Conservation (phyloP, 2,888 invertebrate genomes). For the Copidosoma aretas region DNA sequence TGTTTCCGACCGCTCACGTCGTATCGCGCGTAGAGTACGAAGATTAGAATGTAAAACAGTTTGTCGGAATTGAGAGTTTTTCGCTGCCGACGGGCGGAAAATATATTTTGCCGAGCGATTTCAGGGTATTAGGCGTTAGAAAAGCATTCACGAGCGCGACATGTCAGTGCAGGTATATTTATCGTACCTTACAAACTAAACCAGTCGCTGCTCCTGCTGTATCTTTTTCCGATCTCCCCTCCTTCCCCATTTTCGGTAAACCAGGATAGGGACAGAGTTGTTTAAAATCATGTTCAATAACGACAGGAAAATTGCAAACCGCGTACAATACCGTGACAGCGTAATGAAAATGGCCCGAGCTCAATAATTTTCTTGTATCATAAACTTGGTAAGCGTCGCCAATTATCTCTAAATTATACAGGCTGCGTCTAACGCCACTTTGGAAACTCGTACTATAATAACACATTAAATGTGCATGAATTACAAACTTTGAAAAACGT, state of each 20-base stretch:
- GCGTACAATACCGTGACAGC: conserved; percentile 18
- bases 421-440: not conserved
- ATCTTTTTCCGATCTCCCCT: not conserved
- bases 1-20: too few species aligned
- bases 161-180: too few species aligned
- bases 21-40: too few species aligned
- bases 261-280: not conserved
- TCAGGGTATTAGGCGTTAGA: too few species aligned
- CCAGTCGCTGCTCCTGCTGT: too few species aligned
- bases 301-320: conserved; percentile 19
- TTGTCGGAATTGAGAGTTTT: too few species aligned
- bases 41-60: too few species aligned
- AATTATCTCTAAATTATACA: conserved; percentile 28
- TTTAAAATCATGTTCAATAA: conserved; percentile 16
- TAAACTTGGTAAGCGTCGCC: conserved; percentile 12
- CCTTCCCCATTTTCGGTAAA: not conserved
- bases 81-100: too few species aligned
- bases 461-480: not conserved
- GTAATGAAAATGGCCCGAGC: conserved; percentile 12
- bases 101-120: too few species aligned
- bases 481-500: too few species aligned
- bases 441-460: conserved; percentile 3
- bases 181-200: too few species aligned
- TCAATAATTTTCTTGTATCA: conserved; percentile 28
- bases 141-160: too few species aligned